A percentile compares a stretch with the other conserved stretches of the same genome.
phyloP scores from a whole-genome alignment of 2,797 vertebrate species.

The Syngnathus rostellatus region DNA sequence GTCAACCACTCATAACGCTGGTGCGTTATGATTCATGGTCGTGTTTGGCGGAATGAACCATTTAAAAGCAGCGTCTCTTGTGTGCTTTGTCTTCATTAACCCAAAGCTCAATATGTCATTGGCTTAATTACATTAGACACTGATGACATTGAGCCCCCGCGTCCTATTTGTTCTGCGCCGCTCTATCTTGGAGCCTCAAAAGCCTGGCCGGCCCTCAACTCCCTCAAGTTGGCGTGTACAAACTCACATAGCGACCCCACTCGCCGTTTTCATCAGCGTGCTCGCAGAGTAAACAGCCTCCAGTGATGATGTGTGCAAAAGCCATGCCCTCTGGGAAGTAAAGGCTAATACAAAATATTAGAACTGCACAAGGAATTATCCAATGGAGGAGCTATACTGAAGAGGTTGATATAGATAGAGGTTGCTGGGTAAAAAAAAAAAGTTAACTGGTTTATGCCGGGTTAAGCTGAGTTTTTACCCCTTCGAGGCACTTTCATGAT shows the following conservation, averaged over 20 bases:
- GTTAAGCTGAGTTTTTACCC: neutral
- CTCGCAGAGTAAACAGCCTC: slow-evolving; percentile 53
- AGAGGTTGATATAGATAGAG: neutral
- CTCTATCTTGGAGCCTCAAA: slow-evolving; percentile 44
- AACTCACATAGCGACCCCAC: slow-evolving; percentile 7
- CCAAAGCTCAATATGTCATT: slow-evolving; percentile 64
- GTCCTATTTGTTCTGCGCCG: slow-evolving; percentile 57
- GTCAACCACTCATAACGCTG: neutral
- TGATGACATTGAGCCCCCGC: slow-evolving; percentile 54
- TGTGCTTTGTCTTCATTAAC: slow-evolving; percentile 68
- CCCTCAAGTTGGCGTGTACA: too few relatives aligned
- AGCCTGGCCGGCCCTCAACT: neutral
- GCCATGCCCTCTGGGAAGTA: slow-evolving; percentile 17
- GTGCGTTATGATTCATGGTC: neutral
- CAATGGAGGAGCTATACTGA: neutral
- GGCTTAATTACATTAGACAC: slow-evolving; percentile 59
- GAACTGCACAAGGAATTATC: neutral
- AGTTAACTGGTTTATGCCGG: neutral
- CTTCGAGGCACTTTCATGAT: neutral
- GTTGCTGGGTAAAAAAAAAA: neutral
- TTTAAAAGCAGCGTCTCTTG: slow-evolving; percentile 20
- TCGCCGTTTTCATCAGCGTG: slow-evolving; percentile 6
- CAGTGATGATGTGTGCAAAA: slow-evolving; percentile 34
- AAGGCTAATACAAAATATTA: neutral
- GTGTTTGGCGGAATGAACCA: neutral